Conservation (phyloP, 2,797 vertebrate genomes). For the Myripristis jacobus region DNA sequence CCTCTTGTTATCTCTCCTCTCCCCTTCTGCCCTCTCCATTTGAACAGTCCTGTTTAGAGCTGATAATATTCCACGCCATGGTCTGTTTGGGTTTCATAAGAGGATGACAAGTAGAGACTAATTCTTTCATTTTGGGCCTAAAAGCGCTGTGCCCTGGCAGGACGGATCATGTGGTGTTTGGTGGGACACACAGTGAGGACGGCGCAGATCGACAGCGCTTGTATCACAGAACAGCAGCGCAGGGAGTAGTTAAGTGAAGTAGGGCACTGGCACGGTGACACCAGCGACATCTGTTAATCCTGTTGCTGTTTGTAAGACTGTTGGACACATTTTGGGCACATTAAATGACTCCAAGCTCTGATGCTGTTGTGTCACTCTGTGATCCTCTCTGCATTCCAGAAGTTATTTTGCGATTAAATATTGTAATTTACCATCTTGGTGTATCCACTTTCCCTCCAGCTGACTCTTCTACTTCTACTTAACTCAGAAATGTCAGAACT, state of each 20-base stretch:
- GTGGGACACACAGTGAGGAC: constrained; percentile 12
- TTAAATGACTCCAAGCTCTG: constrained; percentile 13
- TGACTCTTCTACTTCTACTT: not conserved
- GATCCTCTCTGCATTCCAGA: constrained; percentile 11
- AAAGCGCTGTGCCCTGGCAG: constrained; percentile 2
- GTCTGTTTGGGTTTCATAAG: constrained; percentile 23
- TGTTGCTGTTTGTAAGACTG: constrained; percentile 29
- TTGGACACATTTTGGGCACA: constrained; percentile 34
- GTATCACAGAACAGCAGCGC: constrained; percentile 14
- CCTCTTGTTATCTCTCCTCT: not conserved
- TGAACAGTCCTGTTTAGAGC: not conserved
- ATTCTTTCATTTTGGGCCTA: constrained; percentile 1
- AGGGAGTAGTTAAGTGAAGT: constrained; percentile 49
- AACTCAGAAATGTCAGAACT: constrained; percentile 26
- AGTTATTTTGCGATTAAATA: not conserved
- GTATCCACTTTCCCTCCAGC: not conserved
- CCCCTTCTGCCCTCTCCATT: not conserved
- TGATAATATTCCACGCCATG: too few species aligned
- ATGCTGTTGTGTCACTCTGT: constrained; percentile 17
- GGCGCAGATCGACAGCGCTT: constrained; percentile 19
- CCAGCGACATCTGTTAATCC: constrained; percentile 42
- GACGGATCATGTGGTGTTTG: constrained; percentile 8
- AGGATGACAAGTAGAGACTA: constrained; percentile 23
- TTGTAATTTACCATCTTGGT: constrained; percentile 19
- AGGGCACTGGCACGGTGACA: constrained; percentile 49